Percentiles rank a stretch among this genome's conserved stretches.
These are phyloP conservation scores for Arvicanthis niloticus DNA, from an alignment of 2,113 vertebrate genomes.

Conservation along the genomic window DNA sequence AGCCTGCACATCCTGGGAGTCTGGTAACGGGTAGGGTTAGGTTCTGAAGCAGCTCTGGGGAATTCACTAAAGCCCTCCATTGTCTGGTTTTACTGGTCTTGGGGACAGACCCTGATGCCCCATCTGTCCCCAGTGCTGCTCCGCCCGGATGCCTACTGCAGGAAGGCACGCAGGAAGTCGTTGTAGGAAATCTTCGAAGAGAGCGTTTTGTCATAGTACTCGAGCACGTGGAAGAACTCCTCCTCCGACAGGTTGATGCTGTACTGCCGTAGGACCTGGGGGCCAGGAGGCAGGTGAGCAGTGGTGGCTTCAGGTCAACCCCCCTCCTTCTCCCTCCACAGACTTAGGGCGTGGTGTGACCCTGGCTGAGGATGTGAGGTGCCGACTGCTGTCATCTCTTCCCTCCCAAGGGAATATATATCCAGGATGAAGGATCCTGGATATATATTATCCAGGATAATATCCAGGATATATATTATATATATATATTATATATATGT, in stretches of 20 bases:
- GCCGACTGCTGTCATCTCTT: not conserved
- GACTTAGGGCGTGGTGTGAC: not conserved
- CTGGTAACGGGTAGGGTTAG: fast-evolving
- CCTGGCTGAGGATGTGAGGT: not conserved
- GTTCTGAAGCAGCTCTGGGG: not conserved
- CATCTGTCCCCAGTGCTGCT: fast-evolving
- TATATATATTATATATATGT: too few relatives aligned
- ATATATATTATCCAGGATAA: too few relatives aligned
- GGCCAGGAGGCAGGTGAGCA: not conserved
- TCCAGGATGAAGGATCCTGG: too few relatives aligned
- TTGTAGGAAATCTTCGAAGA: conserved; percentile 87
- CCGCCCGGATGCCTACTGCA: conserved; percentile 76
- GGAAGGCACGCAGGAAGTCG: conserved; percentile 89
- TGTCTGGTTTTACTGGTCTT: fast-evolving
- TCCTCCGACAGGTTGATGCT: conserved; percentile 85
- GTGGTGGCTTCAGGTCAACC: not conserved
- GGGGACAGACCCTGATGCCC: not conserved
- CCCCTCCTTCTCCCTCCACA: not conserved
- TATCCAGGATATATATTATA: too few relatives aligned
- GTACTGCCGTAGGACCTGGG: conserved; percentile 86
- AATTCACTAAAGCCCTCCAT: not conserved
- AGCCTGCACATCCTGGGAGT: not conserved
- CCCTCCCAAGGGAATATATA: not conserved
- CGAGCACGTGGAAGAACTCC: conserved; percentile 87
- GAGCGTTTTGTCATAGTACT: conserved; percentile 88